phyloP scores from a whole-genome alignment of 2,888 invertebrate genomes.

The Coecobrya sp. region DNA sequence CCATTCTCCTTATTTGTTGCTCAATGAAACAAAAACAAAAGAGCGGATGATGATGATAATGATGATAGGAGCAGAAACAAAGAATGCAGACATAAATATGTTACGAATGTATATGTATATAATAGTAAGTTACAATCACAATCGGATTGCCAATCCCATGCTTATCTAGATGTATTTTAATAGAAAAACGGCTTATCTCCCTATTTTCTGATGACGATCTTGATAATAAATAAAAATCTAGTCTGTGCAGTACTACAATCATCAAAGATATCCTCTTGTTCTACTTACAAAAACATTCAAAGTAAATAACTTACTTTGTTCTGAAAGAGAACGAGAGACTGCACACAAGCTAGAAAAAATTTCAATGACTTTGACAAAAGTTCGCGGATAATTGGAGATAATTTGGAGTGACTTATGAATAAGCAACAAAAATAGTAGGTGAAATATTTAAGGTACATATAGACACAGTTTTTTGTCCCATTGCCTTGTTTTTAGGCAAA shows the following conservation, averaged over 20 bases:
- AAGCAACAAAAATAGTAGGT: neutral
- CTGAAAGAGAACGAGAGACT: too few relatives aligned
- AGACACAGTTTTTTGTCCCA: neutral
- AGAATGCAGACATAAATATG: constrained; percentile 45
- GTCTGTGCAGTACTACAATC: constrained; percentile 3
- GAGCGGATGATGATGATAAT: constrained; percentile 13
- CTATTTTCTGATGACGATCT: constrained; percentile 12
- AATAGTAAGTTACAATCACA: neutral
- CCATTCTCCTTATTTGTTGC: constrained; percentile 53
- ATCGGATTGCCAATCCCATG: neutral
- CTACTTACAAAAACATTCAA: constrained; percentile 2
- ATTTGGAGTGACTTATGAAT: constrained; percentile 65
- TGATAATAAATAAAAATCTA: constrained; percentile 46
- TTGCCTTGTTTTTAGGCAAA: neutral
- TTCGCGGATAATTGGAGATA: constrained; percentile 59
- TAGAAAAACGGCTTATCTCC: constrained; percentile 35
- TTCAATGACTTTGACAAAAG: constrained; percentile 61
- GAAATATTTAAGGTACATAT: constrained; percentile 20
- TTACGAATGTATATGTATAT: too few relatives aligned
- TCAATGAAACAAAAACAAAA: constrained; percentile 78
- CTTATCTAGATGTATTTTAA: constrained; percentile 50
- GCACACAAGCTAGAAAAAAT: neutral
- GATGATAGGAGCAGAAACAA: constrained; percentile 39
- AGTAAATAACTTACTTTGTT: neutral
- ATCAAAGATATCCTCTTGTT: constrained; percentile 6